Base-by-base conservation (phyloP, 53 echinoderm and acorn worm genomes). In the Luidia sarsii region DNA sequence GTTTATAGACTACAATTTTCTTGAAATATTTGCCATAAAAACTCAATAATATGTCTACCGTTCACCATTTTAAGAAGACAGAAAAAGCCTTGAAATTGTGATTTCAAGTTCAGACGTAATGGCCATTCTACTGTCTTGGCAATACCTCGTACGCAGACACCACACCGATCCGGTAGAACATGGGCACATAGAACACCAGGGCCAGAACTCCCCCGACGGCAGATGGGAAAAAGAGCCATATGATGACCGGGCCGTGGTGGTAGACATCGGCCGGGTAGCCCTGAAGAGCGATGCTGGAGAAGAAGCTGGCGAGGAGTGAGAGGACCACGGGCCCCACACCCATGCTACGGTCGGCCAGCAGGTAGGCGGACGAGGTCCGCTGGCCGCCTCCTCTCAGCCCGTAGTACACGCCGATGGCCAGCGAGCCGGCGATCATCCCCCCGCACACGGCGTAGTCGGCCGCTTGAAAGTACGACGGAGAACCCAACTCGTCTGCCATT, bases 101-200 rank as follows among this genome's bases (percentile, higher is more conserved):
- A n/a, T n/a, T n/a, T n/a, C n/a, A n/a, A n/a, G n/a, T n/a, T n/a
- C n/a, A n/a, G n/a, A n/a, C n/a, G n/a, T n/a, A n/a, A n/a, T n/a
- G n/a, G n/a, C n/a, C n/a, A n/a, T n/a, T n/a, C n/a, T n/a, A n/a
- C n/a, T n/a, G n/a, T n/a, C n/a, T n/a, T n/a, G n/a, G n/a, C n/a
- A n/a, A n/a, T n/a, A 81, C 81, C 65, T 81, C 81, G 21, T 65
- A 81, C 4, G 66, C 66, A 14, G 65, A 65, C 7, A 54, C 39
- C 52, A 81, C n/a, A 8, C 66, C 59, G 23, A 81, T 33, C 24
- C 81, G 38, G 39, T 81, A 81, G 18, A 35, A 81, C 49, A 81
- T 66, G 6, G 81, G 81, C 33, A 67, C 31, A 41, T 51, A 81
- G 33, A 65, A 81, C 23, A 22, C 7, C 27, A 50, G n/a, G 16